Percentiles rank a stretch among this genome's conserved stretches.
Conservation (phyloP, 2,113 vertebrate genomes). For the Pedetes capensis region DNA sequence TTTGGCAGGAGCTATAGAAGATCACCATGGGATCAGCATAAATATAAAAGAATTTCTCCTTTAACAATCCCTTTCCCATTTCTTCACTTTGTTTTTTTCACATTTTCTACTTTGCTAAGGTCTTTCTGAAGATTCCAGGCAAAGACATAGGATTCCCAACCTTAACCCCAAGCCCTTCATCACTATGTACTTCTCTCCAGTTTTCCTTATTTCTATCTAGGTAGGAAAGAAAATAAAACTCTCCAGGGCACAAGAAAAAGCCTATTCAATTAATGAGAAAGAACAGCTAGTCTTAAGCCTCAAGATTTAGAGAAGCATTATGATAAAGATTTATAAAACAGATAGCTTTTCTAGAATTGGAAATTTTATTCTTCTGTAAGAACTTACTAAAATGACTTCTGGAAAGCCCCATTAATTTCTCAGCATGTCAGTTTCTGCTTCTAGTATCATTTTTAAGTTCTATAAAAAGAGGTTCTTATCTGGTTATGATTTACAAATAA, state of each 20-base stretch:
- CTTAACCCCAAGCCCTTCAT: neutral
- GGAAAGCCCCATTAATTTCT: slow-evolving; percentile 31
- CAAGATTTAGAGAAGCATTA: neutral
- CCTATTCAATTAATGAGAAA: slow-evolving; percentile 16
- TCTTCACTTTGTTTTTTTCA: neutral
- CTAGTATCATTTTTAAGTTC: neutral
- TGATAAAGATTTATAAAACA: neutral
- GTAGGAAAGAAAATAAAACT: neutral
- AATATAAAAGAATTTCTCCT: neutral
- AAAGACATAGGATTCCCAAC: neutral
- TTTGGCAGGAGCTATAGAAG: neutral
- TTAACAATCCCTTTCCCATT: neutral
- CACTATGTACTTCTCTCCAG: neutral
- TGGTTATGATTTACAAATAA: neutral
- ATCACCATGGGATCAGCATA: neutral
- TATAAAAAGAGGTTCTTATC: neutral
- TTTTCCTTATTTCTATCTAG: neutral
- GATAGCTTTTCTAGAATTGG: neutral
- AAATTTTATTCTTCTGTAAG: slow-evolving; percentile 6
- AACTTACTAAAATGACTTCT: neutral
- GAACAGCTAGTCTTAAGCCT: neutral
- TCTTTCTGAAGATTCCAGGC: neutral
- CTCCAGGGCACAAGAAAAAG: neutral
- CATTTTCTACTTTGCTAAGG: neutral
- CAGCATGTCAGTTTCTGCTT: neutral